phyloP scores from a whole-genome alignment of 1,140 invertebrate genomes.

The Euwallacea similis region DNA sequence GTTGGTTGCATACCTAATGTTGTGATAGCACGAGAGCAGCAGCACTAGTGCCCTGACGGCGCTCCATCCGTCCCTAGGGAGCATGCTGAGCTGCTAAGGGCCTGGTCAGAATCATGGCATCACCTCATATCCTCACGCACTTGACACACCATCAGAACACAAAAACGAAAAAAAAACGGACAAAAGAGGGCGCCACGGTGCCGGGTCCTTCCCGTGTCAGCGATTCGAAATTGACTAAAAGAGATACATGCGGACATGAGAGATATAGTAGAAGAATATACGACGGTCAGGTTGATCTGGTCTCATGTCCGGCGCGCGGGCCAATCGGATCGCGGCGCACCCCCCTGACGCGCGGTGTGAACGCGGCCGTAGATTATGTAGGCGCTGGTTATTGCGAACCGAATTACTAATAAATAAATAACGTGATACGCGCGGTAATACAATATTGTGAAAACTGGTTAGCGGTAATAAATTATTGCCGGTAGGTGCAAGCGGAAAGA shows the following conservation, averaged over 20 bases:
- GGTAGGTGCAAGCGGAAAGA: too few species aligned
- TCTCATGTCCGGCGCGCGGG: constrained; percentile 15
- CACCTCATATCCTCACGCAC: constrained; percentile 1
- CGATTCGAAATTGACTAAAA: constrained; percentile 27
- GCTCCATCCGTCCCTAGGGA: constrained; percentile 21
- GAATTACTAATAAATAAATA: constrained; percentile 35
- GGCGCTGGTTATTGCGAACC: constrained; percentile 31
- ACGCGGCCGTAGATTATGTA: constrained; percentile 20
- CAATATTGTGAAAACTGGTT: constrained; percentile 36
- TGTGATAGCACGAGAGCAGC: constrained; percentile 21
- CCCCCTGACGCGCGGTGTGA: constrained; percentile 10
- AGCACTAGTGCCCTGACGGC: constrained; percentile 23
- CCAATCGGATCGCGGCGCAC: constrained; percentile 20
- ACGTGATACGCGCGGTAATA: constrained; percentile 26
- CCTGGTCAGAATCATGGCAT: constrained; percentile 16
- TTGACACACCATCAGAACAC: neutral
- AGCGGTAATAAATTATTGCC: constrained; percentile 23
- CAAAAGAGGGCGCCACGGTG: constrained; percentile 8
- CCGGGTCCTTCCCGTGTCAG: neutral
- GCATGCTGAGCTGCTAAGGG: constrained; percentile 18
- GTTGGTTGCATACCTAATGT: constrained; percentile 16
- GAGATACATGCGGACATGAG: constrained; percentile 30
- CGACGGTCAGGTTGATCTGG: constrained; percentile 32
- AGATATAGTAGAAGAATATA: constrained; percentile 9
- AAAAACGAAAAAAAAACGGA: constrained; percentile 7